These are phyloP conservation scores for Steinernema hermaphroditum DNA, from an alignment of 2,888 invertebrate genomes.

Conservation along the genomic window DNA sequence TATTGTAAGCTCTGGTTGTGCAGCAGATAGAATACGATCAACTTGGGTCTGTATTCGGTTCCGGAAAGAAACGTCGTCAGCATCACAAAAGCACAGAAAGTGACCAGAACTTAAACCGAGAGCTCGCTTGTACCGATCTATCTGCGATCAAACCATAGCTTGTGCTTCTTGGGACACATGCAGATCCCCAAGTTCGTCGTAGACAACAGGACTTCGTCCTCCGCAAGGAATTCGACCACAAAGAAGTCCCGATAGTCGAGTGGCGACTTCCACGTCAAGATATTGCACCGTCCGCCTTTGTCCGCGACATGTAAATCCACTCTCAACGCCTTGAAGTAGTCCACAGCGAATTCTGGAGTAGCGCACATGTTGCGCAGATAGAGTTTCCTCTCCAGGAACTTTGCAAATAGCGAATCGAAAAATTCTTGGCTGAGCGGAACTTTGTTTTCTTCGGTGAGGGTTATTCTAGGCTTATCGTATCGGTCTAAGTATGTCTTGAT, in stretches of 20 bases:
- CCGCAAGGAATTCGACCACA: background rate
- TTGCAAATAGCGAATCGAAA: background rate
- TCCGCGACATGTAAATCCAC: background rate
- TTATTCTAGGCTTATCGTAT: background rate
- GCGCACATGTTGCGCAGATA: background rate
- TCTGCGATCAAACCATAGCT: too few species aligned
- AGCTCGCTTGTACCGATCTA: too few species aligned
- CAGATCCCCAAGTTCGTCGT: background rate
- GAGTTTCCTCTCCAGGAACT: background rate
- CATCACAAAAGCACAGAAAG: constrained; percentile 80
- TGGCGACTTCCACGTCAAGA: background rate
- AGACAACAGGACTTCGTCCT: background rate
- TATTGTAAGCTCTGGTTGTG: constrained; percentile 60
- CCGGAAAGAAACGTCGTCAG: constrained; percentile 79
- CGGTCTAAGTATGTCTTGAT: background rate
- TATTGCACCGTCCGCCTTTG: background rate
- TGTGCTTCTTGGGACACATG: background rate
- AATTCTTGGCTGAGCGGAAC: background rate
- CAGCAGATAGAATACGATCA: constrained; percentile 68
- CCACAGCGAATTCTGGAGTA: background rate
- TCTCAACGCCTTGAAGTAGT: background rate
- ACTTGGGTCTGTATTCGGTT: constrained; percentile 74
- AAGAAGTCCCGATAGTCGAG: background rate
- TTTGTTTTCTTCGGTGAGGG: background rate
- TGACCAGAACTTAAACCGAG: constrained; percentile 72